Evolutionary conservation across 2,888 invertebrate species (phyloP).

Genomic region (Lysandra coridon): DNA sequence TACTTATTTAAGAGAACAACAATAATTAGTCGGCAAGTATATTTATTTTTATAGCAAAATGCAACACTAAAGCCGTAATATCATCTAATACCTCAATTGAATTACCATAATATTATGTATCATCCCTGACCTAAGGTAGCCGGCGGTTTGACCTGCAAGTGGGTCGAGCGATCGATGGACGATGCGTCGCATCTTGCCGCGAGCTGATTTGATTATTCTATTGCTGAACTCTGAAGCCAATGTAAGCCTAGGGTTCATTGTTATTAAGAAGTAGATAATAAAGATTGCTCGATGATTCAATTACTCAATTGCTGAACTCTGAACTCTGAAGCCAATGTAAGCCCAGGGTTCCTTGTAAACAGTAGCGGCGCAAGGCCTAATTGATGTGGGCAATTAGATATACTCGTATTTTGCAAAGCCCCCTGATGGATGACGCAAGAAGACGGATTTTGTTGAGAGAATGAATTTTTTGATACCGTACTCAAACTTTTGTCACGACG

Average conservation of each 20-base stretch:
- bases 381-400: too few species aligned
- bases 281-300: conserved; percentile 31
- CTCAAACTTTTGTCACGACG: too few species aligned
- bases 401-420: too few species aligned
- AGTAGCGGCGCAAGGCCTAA: too few species aligned
- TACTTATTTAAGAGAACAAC: too few species aligned
- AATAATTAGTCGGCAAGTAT: too few species aligned
- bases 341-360: background rate
- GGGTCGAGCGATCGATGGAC: conserved; percentile 63
- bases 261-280: background rate
- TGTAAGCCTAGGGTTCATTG: background rate
- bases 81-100: background rate
- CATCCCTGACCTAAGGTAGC: conserved; percentile 38
- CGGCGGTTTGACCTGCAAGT: conserved; percentile 64
- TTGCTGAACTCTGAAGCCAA: background rate
- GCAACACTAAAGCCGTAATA: too few species aligned
- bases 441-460: too few species aligned
- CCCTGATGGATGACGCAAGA: too few species aligned
- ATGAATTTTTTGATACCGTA: too few species aligned
- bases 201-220: background rate
- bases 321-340: background rate
- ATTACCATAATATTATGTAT: background rate
- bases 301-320: background rate
- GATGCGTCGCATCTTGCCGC: conserved; percentile 58
- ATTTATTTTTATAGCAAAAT: too few species aligned